Evolutionary conservation across 2,113 vertebrate genomes (phyloP).

Genomic region (Mirza zaza): DNA sequence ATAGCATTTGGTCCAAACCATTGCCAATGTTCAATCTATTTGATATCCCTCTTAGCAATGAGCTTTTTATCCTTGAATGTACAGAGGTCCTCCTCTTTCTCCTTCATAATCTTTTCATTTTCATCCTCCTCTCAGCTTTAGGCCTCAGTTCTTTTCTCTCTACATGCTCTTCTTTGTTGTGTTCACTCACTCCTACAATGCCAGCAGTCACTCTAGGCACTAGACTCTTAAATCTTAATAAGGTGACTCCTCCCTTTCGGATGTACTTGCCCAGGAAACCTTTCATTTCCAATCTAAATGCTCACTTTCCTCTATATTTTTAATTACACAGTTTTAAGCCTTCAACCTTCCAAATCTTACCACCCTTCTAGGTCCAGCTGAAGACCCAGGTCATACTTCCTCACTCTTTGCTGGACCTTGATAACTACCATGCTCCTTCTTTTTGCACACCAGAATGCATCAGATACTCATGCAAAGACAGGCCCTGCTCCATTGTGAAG

Average conservation of each 20-base stretch:
- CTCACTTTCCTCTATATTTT: fast-evolving
- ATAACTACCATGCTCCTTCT: background rate
- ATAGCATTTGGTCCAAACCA: constrained; percentile 19
- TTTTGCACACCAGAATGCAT: fast-evolving
- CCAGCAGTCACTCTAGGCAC: fast-evolving
- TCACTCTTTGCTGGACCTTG: fast-evolving
- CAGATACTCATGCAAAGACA: fast-evolving
- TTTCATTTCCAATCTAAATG: fast-evolving
- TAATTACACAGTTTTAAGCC: fast-evolving
- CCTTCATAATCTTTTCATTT: background rate
- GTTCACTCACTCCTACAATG: background rate
- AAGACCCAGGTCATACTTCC: background rate
- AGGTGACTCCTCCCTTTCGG: background rate
- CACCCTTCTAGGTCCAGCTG: background rate
- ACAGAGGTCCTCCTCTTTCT: background rate
- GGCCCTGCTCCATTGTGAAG: fast-evolving
- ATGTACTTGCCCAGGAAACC: background rate
- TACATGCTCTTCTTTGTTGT: fast-evolving
- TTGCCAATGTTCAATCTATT: background rate
- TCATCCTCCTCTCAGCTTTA: no score
- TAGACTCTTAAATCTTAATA: fast-evolving
- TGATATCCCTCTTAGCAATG: background rate
- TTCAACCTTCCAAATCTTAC: background rate
- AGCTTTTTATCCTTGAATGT: background rate
- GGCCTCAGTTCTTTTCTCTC: background rate